Evolutionary conservation across 2,113 vertebrate genomes (phyloP), one percentile per base, ranked within the genome.

Genomic region (Mobula hypostoma): DNA sequence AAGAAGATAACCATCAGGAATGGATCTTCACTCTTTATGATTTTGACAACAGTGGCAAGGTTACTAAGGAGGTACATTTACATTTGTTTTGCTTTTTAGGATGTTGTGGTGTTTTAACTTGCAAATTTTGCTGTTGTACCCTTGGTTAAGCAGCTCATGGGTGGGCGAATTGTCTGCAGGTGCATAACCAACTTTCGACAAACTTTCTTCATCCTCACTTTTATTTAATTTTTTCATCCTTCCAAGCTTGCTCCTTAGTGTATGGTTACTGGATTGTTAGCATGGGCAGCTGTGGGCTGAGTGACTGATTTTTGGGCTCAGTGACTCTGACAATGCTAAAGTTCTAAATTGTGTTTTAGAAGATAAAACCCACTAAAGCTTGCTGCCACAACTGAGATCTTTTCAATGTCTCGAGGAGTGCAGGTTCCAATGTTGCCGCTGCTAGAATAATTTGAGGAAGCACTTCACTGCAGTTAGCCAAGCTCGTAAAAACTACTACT

Each of bases 21-120:
- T 98, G 98, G 98, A 97, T 97, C 61, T 98, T 98, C 96, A 98
- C 97, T 0, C 97, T 98, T 58, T 98, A 98, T 0, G 97, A 98
- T 95, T 98, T 98, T 78, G 97, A 98, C 97, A 97, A 98, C 97
- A 97, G 97, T 11, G 98, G 98, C 74, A 97, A 97, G 96, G 97
- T 98, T 94, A 98, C 97, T 94, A 97, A 97, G 95, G 98, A 98
- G 97, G 98, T 97, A 94, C 70, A 93, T 56, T 93, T 93, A 74
- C 24, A 93, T 90, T 72, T 93, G 91, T 76, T 24, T 70, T 76
- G 68, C 70, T 93, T 92, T 32, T 72, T 56, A 56, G 40, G 40
- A n/a, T n/a, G 29, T 32, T 17, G n/a, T 90, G 61, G 85, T 68
- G 29, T 90, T 2, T 90, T 90, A 90, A 8, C 2, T 66, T 32